Evolutionary conservation across 2,888 invertebrate species (phyloP).

Genomic region (Agriopis aurantiaria): DNA sequence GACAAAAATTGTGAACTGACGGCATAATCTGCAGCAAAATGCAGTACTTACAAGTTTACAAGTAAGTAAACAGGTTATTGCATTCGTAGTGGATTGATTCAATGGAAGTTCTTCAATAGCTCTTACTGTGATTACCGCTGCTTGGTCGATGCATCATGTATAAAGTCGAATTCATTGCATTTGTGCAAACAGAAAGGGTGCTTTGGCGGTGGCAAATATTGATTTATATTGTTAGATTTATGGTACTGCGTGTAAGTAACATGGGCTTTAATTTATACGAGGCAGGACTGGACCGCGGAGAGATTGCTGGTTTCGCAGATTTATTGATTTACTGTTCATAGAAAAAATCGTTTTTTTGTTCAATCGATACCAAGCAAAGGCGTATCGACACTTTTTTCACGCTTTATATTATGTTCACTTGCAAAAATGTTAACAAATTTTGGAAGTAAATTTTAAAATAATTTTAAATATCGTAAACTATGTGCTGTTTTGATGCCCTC

Average conservation of each 20-base stretch:
- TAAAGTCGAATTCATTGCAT: slow-evolving; percentile 60
- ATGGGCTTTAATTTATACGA: slow-evolving; percentile 37
- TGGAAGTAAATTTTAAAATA: no score
- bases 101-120: background rate
- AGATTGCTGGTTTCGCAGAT: slow-evolving; percentile 17
- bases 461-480: no score
- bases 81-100: no score
- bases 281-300: slow-evolving; percentile 1
- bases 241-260: slow-evolving; percentile 38
- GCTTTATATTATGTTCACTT: no score
- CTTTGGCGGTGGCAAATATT: slow-evolving; percentile 67
- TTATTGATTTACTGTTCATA: slow-evolving; percentile 18
- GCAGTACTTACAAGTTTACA: no score
- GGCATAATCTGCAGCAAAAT: no score
- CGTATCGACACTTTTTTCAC: background rate
- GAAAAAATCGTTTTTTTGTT: background rate
- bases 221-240: slow-evolving; percentile 66
- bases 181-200: slow-evolving; percentile 75
- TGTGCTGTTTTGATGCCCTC: no score
- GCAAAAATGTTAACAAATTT: no score
- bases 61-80: no score
- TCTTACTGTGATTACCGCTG: slow-evolving; percentile 17
- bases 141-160: slow-evolving; percentile 63
- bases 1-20: no score
- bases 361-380: background rate